These are phyloP conservation scores for Gobius niger DNA, from an alignment of 2,113 vertebrate genomes.

Conservation along the genomic window DNA sequence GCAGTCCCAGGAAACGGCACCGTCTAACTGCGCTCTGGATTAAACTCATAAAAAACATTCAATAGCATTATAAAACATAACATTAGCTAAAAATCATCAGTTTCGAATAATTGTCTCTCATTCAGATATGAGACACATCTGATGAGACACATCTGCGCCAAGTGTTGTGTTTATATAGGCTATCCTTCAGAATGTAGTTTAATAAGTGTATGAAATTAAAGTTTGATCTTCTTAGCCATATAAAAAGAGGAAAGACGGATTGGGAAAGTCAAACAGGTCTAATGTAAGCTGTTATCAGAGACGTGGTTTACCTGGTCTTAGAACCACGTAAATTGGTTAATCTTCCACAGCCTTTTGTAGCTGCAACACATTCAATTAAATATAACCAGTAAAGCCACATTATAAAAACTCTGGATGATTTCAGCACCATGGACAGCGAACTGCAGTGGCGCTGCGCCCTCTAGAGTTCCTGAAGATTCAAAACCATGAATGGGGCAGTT, in stretches of 20 bases:
- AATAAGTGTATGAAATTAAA: not conserved
- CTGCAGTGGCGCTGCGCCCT: slow-evolving; percentile 4
- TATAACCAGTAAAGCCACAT: not conserved
- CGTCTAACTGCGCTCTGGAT: too few relatives aligned
- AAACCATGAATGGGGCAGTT: not conserved
- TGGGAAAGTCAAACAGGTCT: not conserved
- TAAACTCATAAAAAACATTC: too few relatives aligned
- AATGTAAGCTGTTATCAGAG: too few relatives aligned
- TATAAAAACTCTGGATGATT: not conserved
- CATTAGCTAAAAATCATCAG: too few relatives aligned
- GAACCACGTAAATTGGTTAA: too few relatives aligned
- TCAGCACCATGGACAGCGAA: slow-evolving; percentile 54
- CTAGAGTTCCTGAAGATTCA: slow-evolving; percentile 25
- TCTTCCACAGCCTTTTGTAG: not conserved
- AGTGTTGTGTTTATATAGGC: not conserved
- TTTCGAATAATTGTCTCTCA: not conserved
- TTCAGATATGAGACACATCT: not conserved
- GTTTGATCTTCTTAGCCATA: not conserved
- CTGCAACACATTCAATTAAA: not conserved
- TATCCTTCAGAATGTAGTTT: too few relatives aligned
- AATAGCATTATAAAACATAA: too few relatives aligned
- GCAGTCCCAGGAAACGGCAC: too few relatives aligned
- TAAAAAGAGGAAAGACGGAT: not conserved
- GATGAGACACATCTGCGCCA: not conserved
- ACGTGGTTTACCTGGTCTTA: too few relatives aligned